Conservation (phyloP, 2,113 vertebrate genomes). For the Hymenochirus boettgeri region DNA sequence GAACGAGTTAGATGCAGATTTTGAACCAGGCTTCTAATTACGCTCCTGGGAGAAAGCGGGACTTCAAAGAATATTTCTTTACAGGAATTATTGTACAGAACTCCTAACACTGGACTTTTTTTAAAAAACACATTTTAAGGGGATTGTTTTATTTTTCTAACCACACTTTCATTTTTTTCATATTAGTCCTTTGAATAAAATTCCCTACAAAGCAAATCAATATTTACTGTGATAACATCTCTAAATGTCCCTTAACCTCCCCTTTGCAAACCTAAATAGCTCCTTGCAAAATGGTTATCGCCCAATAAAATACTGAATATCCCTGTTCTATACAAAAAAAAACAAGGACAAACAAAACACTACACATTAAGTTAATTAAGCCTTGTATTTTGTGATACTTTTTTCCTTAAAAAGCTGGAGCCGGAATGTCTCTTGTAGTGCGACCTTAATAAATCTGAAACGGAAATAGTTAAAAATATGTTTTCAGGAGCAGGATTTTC, state of each 20-base stretch:
- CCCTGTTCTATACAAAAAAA: not conserved
- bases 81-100: too few species aligned
- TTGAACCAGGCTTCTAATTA: too few species aligned
- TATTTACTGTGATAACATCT: not conserved
- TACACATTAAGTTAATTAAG: slow-evolving; percentile 1
- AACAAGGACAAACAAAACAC: not conserved
- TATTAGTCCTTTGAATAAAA: not conserved
- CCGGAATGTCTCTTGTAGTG: not conserved
- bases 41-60: too few species aligned
- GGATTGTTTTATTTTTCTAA: not conserved
- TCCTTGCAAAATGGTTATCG: not conserved
- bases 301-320: slow-evolving; percentile 1
- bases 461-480: slow-evolving; percentile 1
- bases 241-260: not conserved
- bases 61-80: too few species aligned
- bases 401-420: not conserved
- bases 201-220: not conserved
- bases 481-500: not conserved
- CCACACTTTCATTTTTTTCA: not conserved
- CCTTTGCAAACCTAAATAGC: not conserved
- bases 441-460: not conserved
- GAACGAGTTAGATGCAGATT: too few species aligned
- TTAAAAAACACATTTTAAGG: too few species aligned
- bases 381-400: not conserved
- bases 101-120: too few species aligned